A percentile compares a stretch with the other conserved stretches of the same genome.
Conservation (phyloP, 2,113 vertebrate genomes). For the Actinemys pallida region DNA sequence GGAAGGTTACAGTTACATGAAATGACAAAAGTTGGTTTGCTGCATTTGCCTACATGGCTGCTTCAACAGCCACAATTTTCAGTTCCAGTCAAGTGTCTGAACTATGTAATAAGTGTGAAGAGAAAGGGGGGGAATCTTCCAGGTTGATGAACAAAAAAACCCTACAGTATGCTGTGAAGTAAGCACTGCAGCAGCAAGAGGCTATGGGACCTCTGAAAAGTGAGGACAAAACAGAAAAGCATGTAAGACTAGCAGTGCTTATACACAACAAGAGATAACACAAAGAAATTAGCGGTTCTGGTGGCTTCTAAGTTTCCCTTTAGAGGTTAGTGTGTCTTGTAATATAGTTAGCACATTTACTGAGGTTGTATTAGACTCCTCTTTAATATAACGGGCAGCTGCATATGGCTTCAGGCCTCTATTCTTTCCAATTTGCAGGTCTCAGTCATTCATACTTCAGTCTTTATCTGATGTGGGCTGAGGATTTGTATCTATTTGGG, state of each 20-base stretch:
- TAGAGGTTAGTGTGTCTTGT: background rate
- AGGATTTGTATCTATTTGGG: background rate
- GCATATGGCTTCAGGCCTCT: rapidly evolving
- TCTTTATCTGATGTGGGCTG: background rate
- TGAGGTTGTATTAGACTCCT: rapidly evolving
- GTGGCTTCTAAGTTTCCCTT: rapidly evolving
- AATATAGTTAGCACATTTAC: background rate
- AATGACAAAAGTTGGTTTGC: background rate
- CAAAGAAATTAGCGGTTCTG: background rate
- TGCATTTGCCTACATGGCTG: background rate
- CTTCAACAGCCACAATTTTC: background rate
- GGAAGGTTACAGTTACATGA: background rate
- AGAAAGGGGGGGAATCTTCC: too few species aligned
- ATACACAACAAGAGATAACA: rapidly evolving
- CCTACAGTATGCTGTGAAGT: rapidly evolving
- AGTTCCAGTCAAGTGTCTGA: background rate
- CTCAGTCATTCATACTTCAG: background rate
- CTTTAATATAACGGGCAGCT: rapidly evolving
- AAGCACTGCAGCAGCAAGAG: background rate
- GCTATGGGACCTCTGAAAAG: background rate
- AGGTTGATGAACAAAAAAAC: too few species aligned
- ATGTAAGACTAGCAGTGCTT: background rate
- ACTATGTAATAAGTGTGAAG: background rate
- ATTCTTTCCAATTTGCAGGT: background rate
- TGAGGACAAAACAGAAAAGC: background rate